Base-by-base conservation (phyloP, 2,113 vertebrate species). In the Strigops habroptila region DNA sequence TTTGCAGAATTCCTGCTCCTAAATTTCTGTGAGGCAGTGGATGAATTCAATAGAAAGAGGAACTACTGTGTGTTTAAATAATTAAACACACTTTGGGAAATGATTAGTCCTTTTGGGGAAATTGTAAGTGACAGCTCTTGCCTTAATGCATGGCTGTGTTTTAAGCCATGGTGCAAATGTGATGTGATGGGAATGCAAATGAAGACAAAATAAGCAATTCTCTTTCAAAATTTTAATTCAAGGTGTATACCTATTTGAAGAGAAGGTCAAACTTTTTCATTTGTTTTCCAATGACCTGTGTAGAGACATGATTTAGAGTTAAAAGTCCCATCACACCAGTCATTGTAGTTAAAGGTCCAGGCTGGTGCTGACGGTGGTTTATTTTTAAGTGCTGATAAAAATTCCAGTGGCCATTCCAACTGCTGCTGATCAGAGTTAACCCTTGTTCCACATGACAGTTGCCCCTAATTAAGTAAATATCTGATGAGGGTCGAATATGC, bases 311-410 rank as follows among this genome's bases (percentile, higher is more conserved):
- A 57, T 69, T 92, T 62, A 76, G 33, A 62, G 28, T 77, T 76
- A 31, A 43, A 91, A 74, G 57, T 55, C 25, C 7, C 5, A 69
- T 60, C 8, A 18, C 22, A 64, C 53, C 59, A 78, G 21, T 37
- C 24, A 31, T 43, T 2, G 1, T 41, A 57, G 21, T 44, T 84
- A 65, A 75, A 90, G 30, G 69, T 44, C 44, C 52, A 55, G 44
- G 35, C 51, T 86, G 33, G 4, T 84, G 46, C 63, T 86, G 52
- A 49, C 60, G 44, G 12, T 19, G 48, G 35, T 62, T 91, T 71
- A n/a, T 79, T 74, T 87, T 74, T 59, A 88, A 94, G 70, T n/a
- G 31, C n/a, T 92, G 86, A 77, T 82, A 91, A 91, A 80, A 88
- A 62, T 81, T 82, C 44, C 52, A 52, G 23, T 35, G 60, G 64